Evolutionary conservation across 2,113 vertebrate species (phyloP).

Genomic region (Verasper variegatus): DNA sequence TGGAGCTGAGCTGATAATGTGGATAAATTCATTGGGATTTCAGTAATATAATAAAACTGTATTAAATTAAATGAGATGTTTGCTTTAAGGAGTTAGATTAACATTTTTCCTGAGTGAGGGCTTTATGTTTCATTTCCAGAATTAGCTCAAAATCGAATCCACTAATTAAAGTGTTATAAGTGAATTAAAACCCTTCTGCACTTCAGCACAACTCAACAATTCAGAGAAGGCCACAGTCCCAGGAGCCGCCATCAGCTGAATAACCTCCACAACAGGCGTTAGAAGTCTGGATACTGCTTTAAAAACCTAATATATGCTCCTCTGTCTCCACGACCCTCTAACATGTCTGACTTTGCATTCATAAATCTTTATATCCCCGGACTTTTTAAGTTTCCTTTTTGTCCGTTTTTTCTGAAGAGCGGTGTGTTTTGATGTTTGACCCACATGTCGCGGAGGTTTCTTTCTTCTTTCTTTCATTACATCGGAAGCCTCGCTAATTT

Average conservation of each 20-base stretch:
- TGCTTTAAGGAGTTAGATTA: background rate
- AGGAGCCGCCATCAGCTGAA: background rate
- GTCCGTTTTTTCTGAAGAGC: conserved; percentile 29
- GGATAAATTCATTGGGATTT: conserved; percentile 13
- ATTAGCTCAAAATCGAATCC: too few species aligned
- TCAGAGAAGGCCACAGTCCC: background rate
- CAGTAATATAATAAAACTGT: background rate
- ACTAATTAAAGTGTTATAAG: too few species aligned
- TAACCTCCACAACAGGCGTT: conserved; percentile 28
- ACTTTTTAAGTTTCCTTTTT: conserved; percentile 61
- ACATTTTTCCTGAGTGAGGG: too few species aligned
- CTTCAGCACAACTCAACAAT: too few species aligned
- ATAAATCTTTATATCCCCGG: conserved; percentile 66
- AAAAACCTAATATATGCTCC: conserved; percentile 52
- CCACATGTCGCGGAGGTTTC: conserved; percentile 55
- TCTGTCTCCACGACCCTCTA: conserved; percentile 46
- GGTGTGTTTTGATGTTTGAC: conserved; percentile 65
- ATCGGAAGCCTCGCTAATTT: conserved; percentile 53
- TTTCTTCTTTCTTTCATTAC: conserved; percentile 52
- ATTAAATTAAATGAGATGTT: background rate
- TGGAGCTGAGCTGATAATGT: conserved; percentile 33
- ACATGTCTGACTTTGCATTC: conserved; percentile 45
- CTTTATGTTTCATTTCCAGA: too few species aligned
- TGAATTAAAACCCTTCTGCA: too few species aligned
- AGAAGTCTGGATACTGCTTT: conserved; percentile 47